Percentiles rank a stretch among this genome's conserved stretches.
These are phyloP conservation scores for Palythoa heliodiscus DNA, from an alignment of 92 coral and sea anemone species.

Conservation along the genomic window DNA sequence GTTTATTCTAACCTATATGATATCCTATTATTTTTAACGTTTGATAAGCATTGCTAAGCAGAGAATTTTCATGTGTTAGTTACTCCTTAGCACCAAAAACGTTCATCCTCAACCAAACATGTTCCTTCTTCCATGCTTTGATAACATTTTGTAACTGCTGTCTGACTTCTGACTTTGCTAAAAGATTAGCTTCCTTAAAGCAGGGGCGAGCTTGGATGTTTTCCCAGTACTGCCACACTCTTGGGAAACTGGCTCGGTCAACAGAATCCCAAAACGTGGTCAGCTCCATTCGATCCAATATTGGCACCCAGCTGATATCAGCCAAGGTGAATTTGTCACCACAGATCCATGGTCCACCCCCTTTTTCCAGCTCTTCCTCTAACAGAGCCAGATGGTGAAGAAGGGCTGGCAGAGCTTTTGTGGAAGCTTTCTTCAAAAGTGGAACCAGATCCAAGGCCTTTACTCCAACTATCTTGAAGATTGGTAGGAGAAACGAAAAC, in stretches of 20 bases:
- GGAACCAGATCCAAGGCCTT: conserved; percentile 23
- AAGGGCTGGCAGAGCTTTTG: conserved; percentile 43
- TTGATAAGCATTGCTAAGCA: neutral
- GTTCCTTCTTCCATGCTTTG: conserved; percentile 14
- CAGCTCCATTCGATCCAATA: conserved; percentile 27
- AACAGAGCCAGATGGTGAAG: conserved; percentile 37
- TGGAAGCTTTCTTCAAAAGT: conserved; percentile 11
- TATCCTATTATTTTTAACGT: too few relatives aligned
- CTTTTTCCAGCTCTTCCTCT: conserved; percentile 37
- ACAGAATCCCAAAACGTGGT: conserved; percentile 37
- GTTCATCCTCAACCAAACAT: conserved; percentile 29
- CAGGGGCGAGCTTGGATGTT: conserved; percentile 36
- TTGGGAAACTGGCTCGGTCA: conserved; percentile 9
- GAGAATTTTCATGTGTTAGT: neutral
- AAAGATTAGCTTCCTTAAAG: conserved; percentile 28
- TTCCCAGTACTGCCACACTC: conserved; percentile 39
- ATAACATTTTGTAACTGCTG: conserved; percentile 5
- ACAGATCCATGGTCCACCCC: conserved; percentile 37
- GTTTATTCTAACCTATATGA: too few relatives aligned
- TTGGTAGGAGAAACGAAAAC: neutral
- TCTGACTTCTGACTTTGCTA: conserved; percentile 6
- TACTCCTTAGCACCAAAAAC: conserved; percentile 23
- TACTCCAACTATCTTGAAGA: conserved; percentile 29
- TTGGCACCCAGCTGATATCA: conserved; percentile 41
- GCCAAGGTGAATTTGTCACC: conserved; percentile 41